Evolutionary conservation across 1,140 invertebrate genomes (phyloP).

Genomic region (Macrocentrus cingulum): DNA sequence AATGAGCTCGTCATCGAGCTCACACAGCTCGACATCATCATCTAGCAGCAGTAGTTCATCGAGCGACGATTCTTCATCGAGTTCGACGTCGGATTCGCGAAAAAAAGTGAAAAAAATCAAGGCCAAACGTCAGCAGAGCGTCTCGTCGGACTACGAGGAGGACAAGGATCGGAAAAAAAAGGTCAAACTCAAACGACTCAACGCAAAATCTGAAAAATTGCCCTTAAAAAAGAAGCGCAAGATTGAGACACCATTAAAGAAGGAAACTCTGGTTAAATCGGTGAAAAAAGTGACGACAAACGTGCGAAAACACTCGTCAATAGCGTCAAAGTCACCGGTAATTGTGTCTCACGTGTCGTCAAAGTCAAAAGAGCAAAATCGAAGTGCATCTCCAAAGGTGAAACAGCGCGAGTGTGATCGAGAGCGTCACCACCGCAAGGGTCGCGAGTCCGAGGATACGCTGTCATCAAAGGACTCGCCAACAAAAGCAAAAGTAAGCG

Average conservation of each 20-base stretch:
- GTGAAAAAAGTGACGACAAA: slow-evolving; percentile 44
- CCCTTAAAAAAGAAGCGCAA: slow-evolving; percentile 52
- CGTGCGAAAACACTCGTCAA: slow-evolving; percentile 40
- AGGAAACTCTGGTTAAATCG: slow-evolving; percentile 38
- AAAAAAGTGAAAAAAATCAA: slow-evolving; percentile 62
- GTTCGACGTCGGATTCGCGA: slow-evolving; percentile 55
- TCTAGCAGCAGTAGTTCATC: slow-evolving; percentile 65
- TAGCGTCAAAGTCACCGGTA: slow-evolving; percentile 44
- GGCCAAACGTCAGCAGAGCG: slow-evolving; percentile 63
- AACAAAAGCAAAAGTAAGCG: slow-evolving; percentile 34
- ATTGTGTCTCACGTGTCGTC: slow-evolving; percentile 31
- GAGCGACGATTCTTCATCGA: slow-evolving; percentile 62
- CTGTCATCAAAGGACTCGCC: slow-evolving; percentile 7
- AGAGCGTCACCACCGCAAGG: slow-evolving; percentile 9
- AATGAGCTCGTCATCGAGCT: slow-evolving; percentile 69
- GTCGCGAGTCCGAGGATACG: slow-evolving; percentile 11
- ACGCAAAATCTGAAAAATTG: slow-evolving; percentile 47
- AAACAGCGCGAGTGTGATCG: slow-evolving; percentile 39
- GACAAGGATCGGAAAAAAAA: slow-evolving; percentile 55
- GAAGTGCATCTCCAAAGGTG: slow-evolving; percentile 55
- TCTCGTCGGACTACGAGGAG: slow-evolving; percentile 63
- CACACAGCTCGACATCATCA: slow-evolving; percentile 65
- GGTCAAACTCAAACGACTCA: slow-evolving; percentile 51
- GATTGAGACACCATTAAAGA: slow-evolving; percentile 45
- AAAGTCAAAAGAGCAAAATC: slow-evolving; percentile 49